These are phyloP conservation scores for Hypanus sabinus DNA, from an alignment of 2,113 vertebrate species.

Conservation along the genomic window DNA sequence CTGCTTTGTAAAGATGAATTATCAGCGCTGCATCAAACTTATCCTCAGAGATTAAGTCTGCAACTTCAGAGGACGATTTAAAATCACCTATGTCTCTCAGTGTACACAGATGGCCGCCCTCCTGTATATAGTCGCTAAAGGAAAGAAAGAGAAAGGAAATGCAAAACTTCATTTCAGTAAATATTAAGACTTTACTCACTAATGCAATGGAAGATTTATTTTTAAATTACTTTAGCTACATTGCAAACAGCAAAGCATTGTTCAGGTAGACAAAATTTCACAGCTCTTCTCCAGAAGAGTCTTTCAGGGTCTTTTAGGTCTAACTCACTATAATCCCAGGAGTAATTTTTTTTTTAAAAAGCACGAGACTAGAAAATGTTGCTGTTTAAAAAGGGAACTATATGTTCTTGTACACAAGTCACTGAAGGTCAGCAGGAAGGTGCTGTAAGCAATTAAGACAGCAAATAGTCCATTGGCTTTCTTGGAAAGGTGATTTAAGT, in stretches of 20 bases:
- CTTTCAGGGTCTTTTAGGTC: too few species aligned
- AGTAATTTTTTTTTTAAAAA: too few species aligned
- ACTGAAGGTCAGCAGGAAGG: too few species aligned
- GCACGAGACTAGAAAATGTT: too few species aligned
- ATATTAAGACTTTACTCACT: not conserved
- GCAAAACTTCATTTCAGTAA: slow-evolving; percentile 2
- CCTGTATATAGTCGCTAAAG: slow-evolving; percentile 70
- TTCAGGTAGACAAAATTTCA: not conserved
- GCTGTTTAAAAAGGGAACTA: too few species aligned
- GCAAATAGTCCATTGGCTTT: too few species aligned
- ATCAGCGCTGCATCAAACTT: slow-evolving; percentile 70
- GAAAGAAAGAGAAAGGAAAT: slow-evolving; percentile 1
- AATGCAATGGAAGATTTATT: not conserved
- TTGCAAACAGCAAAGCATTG: not conserved
- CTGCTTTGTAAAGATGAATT: slow-evolving; percentile 81
- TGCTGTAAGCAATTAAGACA: too few species aligned
- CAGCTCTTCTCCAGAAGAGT: too few species aligned
- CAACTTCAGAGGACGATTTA: slow-evolving; percentile 58
- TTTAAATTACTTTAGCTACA: not conserved
- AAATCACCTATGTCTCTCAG: slow-evolving; percentile 68
- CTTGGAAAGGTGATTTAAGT: too few species aligned
- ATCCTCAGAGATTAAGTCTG: slow-evolving; percentile 51
- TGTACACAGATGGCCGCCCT: slow-evolving; percentile 72
- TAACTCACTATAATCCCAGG: too few species aligned
- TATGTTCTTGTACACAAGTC: too few species aligned